Percentiles rank a stretch among this genome's conserved stretches.
These are phyloP conservation scores for Laothoe populi DNA, from an alignment of 2,888 invertebrate species.

Conservation along the genomic window DNA sequence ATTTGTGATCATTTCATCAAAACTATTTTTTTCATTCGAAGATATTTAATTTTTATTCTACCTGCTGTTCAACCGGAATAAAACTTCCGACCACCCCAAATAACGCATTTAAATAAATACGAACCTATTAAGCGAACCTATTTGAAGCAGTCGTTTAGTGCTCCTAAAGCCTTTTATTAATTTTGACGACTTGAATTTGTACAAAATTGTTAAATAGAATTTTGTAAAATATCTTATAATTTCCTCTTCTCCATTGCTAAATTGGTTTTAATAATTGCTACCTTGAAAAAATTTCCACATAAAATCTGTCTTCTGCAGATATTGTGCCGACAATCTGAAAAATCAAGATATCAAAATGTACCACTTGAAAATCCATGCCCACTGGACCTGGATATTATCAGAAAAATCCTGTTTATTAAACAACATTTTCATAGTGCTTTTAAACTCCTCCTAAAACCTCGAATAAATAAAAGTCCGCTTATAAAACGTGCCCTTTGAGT, in stretches of 20 bases:
- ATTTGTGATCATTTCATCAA: too few species aligned
- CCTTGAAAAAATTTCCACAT: too few species aligned
- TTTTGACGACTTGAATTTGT: background rate
- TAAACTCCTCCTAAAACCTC: background rate
- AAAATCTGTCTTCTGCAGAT: too few species aligned
- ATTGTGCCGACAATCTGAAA: too few species aligned
- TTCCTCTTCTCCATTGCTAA: background rate
- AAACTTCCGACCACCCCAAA: too few species aligned
- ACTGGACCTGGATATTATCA: too few species aligned
- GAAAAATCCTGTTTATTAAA: too few species aligned
- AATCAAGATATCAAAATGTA: too few species aligned
- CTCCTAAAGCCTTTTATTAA: slow-evolving; percentile 5
- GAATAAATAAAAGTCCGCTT: background rate
- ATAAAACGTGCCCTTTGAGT: background rate
- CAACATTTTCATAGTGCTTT: background rate
- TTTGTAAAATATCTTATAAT: background rate
- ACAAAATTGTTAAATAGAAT: background rate
- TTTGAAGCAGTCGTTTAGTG: background rate
- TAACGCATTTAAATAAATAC: background rate
- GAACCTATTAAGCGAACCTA: background rate
- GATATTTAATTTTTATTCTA: too few species aligned
- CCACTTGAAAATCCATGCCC: too few species aligned
- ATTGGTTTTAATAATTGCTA: background rate
- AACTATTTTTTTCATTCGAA: too few species aligned
- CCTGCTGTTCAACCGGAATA: too few species aligned